Percentiles rank a stretch among this genome's conserved stretches.
phyloP scores from a whole-genome alignment of 2,113 vertebrate species.

The zebrafish (Danio rerio) region DNA sequence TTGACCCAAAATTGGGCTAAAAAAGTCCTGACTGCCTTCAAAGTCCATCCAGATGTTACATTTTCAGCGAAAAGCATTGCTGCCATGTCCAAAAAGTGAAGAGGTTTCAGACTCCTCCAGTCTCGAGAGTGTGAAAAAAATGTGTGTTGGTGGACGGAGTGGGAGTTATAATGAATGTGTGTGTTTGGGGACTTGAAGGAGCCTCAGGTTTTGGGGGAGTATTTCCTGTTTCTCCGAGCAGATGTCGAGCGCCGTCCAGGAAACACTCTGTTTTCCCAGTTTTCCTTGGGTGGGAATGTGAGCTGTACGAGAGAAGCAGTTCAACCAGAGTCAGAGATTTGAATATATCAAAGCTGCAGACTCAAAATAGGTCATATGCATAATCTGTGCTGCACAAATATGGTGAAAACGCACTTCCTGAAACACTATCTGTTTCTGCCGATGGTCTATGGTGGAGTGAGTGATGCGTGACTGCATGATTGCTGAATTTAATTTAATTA shows the following conservation, averaged over 20 bases:
- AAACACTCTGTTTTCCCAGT: conserved; percentile 55
- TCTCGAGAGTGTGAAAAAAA: neutral
- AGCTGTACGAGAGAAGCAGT: conserved; percentile 43
- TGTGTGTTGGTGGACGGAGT: conserved; percentile 28
- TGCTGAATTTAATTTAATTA: conserved; percentile 24
- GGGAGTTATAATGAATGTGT: conserved; percentile 42
- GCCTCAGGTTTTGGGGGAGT: conserved; percentile 50
- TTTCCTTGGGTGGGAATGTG: conserved; percentile 35
- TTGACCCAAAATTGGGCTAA: too few relatives aligned
- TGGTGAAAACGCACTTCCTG: conserved; percentile 17
- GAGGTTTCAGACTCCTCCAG: conserved; percentile 6
- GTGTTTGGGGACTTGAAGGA: conserved; percentile 35
- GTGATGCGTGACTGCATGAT: conserved; percentile 38
- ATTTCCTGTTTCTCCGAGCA: conserved; percentile 61
- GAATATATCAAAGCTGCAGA: conserved; percentile 57
- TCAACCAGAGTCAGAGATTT: conserved; percentile 60
- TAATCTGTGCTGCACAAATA: conserved; percentile 54
- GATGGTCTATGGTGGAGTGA: conserved; percentile 49
- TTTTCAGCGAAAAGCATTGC: conserved; percentile 36
- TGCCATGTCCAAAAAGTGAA: conserved; percentile 24
- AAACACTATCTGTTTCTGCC: conserved; percentile 52
- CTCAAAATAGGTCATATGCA: conserved; percentile 66
- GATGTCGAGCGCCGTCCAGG: conserved; percentile 55
- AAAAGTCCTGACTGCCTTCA: conserved; percentile 2
- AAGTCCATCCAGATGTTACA: neutral